These are phyloP conservation scores for Chloroclysta siterata DNA, from an alignment of 2,888 invertebrate species.

Conservation along the genomic window DNA sequence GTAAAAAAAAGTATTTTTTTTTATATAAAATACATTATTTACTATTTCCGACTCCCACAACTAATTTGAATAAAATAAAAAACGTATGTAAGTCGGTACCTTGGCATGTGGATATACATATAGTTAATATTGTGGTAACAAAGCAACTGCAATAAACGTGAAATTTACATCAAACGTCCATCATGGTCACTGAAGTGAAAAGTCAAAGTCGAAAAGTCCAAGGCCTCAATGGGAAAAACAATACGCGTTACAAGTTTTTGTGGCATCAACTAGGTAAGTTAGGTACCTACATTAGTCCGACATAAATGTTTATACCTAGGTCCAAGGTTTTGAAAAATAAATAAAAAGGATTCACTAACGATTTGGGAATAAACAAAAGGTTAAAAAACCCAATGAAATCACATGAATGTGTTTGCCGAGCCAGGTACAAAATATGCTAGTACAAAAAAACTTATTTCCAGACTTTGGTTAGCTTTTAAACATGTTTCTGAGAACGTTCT, in stretches of 20 bases:
- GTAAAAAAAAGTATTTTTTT: no score
- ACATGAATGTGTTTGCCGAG: not conserved
- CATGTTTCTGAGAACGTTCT: not conserved
- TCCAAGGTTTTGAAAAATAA: not conserved
- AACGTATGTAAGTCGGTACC: not conserved
- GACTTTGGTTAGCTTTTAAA: not conserved
- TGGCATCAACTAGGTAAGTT: not conserved
- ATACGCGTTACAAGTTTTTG: not conserved
- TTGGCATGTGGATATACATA: not conserved
- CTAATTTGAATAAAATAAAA: not conserved
- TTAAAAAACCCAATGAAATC: not conserved
- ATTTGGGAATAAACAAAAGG: not conserved
- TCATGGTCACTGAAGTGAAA: conserved; percentile 2
- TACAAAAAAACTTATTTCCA: not conserved
- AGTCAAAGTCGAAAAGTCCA: conserved; percentile 23
- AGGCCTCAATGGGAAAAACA: conserved; percentile 11
- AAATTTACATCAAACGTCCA: not conserved
- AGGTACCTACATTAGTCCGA: no score
- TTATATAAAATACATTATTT: no score
- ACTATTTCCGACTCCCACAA: not conserved
- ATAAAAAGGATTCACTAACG: not conserved
- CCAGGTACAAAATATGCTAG: conserved; percentile 1
- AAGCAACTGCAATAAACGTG: conserved; percentile 2
- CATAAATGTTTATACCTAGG: no score
- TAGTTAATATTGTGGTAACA: not conserved